Base-by-base conservation (phyloP, 2,888 invertebrate species). In the Pseudococcus jackbeardsleyi region DNA sequence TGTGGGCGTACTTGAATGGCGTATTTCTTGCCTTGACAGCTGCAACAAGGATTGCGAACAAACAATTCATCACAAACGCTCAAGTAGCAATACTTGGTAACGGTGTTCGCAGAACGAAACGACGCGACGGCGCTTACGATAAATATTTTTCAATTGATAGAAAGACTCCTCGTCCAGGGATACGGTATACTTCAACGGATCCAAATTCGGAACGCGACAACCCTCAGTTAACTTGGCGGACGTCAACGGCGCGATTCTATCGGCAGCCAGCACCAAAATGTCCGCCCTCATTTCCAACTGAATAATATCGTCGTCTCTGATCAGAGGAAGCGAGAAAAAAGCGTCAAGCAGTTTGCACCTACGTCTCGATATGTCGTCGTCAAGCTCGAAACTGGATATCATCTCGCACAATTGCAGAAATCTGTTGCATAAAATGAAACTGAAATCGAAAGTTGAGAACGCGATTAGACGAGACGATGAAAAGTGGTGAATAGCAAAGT, bases 161-260 rank as follows among this genome's bases (percentile, higher is more conserved):
- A 96, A 93, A 91, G 96, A 93, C 86, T 93, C 92, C 89, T 93
- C 91, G 17, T 93, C 92, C 89, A 96, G 91, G 84, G 95, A 95
- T 87, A 96, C 93, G 0, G 95, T 95, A 88, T 94, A 94, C 90
- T 94, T 94, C 19, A 97, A 92, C 2, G 98, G 98, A 91, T 93
- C 93, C 89, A 98, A 92, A 91, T 95, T 93, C 9, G 96, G 96
- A 72, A 97, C 91, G 17, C 72, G 15, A 72, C 15, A 11, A 92
- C 91, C 17, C 46, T 39, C 39, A 6, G 22, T 77, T 0, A 77
- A 19, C 12, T 86, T 33, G 1, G 89, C 64, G 7, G 68, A 7
- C n/a, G 22, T 22, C 11, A 85, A 48, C 5, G 94, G 93, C 86
- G 92, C 92, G 33, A 97, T 91, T 5, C 95, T 94, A 87, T 93